Conservation (phyloP, 1,140 invertebrate species). For the Olivierus martensii region DNA sequence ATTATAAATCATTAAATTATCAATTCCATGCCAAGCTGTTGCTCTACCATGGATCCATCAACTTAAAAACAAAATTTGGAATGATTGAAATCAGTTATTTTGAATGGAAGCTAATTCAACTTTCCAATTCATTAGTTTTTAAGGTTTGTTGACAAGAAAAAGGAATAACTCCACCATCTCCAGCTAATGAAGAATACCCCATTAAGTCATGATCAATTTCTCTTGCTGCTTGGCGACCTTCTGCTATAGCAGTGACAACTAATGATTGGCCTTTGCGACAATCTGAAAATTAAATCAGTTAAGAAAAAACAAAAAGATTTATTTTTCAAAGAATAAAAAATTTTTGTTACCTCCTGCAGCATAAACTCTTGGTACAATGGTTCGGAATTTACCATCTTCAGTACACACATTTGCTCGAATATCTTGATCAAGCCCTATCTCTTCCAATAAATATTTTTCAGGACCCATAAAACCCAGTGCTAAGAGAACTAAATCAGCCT, state of each 20-base stretch:
- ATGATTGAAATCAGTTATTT: too few species aligned
- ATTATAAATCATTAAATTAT: too few species aligned
- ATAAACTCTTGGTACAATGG: conserved; percentile 74
- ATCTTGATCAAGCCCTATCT: conserved; percentile 72
- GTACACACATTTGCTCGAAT: conserved; percentile 86
- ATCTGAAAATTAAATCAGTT: conserved; percentile 37
- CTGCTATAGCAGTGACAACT: conserved; percentile 96
- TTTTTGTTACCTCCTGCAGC: conserved; percentile 88
- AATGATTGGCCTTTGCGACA: conserved; percentile 93
- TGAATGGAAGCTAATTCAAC: too few species aligned
- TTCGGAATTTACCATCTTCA: conserved; percentile 54
- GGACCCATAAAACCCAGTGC: conserved; percentile 99
- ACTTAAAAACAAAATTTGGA: too few species aligned
- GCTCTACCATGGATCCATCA: too few species aligned
- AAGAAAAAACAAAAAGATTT: too few species aligned
- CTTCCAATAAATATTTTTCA: conserved; percentile 70
- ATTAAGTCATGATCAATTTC: conserved; percentile 79
- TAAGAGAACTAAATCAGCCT: conserved; percentile 82
- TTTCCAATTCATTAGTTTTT: too few species aligned
- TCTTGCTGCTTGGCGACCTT: conserved; percentile 90
- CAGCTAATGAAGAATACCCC: conserved; percentile 51
- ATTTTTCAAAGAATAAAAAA: too few species aligned
- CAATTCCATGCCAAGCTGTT: too few species aligned
- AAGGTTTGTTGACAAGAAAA: not conserved
- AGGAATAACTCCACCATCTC: conserved; percentile 70